These are phyloP conservation scores for Macrotis lagotis DNA, from an alignment of 2,113 vertebrate genomes.

Conservation along the genomic window DNA sequence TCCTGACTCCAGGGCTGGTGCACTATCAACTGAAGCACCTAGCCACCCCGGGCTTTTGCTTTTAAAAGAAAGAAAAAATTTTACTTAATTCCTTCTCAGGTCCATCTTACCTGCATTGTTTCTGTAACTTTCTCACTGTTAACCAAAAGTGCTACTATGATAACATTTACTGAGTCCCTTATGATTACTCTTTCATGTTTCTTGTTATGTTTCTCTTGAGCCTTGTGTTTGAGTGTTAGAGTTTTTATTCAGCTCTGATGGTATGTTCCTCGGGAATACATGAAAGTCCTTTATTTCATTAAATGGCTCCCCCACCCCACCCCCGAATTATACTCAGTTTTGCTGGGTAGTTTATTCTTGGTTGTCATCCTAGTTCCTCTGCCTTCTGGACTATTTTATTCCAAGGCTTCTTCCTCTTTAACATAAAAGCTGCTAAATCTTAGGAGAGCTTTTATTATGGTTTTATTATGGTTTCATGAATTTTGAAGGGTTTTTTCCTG, in stretches of 20 bases:
- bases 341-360: not conserved
- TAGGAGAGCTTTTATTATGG: no score
- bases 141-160: not conserved
- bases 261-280: no score
- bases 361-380: not conserved
- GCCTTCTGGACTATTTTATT: not conserved
- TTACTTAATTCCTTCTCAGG: not conserved
- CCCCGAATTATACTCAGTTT: not conserved
- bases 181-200: no score
- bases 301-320: not conserved
- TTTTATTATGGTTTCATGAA: not conserved
- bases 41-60: not conserved
- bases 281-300: not conserved
- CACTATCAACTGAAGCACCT: no score
- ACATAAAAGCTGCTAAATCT: not conserved
- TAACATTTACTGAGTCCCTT: no score
- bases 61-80: conserved; percentile 16
- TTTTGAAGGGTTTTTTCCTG: not conserved
- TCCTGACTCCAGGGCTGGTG: no score
- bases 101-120: not conserved
- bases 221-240: no score
- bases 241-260: no score
- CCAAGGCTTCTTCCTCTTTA: not conserved
- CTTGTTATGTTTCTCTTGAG: no score
- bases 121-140: not conserved